Conservation (phyloP, 2,797 vertebrate species). For the Chelonia mydas region DNA sequence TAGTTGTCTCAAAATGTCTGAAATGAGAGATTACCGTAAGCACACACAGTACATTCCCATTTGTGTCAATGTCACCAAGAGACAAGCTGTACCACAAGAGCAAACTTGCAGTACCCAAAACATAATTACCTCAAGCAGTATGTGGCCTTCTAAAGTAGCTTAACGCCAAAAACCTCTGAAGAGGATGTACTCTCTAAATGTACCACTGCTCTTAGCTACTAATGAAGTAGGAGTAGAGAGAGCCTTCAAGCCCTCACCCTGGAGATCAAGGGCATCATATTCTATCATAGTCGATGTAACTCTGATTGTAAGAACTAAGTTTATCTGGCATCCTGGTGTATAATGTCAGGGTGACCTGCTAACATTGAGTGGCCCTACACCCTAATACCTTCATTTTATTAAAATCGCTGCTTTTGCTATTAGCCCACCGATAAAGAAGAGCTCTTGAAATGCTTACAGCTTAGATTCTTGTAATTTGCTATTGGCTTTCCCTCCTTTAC, state of each 20-base stretch:
- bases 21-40: rapidly evolving
- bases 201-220: not conserved
- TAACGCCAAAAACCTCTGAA: not conserved
- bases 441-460: not conserved
- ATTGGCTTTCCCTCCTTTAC: not conserved
- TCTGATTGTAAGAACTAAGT: rapidly evolving
- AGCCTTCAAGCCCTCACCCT: not conserved
- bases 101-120: not conserved
- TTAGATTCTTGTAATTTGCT: not conserved
- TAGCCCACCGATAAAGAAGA: not conserved
- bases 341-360: rapidly evolving
- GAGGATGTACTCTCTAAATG: not conserved
- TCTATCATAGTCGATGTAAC: not conserved
- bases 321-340: not conserved
- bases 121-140: rapidly evolving
- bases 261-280: rapidly evolving
- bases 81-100: not conserved
- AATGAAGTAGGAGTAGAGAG: not conserved
- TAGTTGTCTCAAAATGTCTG: rapidly evolving
- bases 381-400: not conserved
- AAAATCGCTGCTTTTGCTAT: not conserved
- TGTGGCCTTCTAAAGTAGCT: rapidly evolving
- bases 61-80: rapidly evolving
- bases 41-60: not conserved
- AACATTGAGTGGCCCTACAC: not conserved